phyloP scores from a whole-genome alignment of 2,113 vertebrate species.

The Cyprinus carpio region DNA sequence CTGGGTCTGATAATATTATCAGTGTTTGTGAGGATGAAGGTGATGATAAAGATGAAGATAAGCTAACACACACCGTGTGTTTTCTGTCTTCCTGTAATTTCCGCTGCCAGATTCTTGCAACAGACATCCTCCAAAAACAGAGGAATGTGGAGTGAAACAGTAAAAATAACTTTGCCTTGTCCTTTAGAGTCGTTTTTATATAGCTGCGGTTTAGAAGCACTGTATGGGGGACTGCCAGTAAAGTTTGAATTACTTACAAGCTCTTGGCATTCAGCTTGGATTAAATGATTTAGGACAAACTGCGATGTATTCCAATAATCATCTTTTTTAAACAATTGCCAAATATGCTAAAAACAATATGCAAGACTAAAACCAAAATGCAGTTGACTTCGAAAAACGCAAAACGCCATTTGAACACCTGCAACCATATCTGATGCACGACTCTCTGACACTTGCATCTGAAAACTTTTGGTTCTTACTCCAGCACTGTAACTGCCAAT shows the following conservation, averaged over 20 bases:
- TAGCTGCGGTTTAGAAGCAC: background rate
- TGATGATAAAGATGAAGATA: constrained; percentile 18
- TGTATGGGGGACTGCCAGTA: constrained; percentile 21
- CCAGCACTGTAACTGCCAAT: background rate
- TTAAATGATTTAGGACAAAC: constrained; percentile 16
- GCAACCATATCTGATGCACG: background rate
- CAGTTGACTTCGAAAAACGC: background rate
- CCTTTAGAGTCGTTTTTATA: constrained; percentile 24
- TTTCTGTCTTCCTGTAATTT: background rate
- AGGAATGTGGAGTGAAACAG: constrained; percentile 6
- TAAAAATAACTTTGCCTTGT: constrained; percentile 48
- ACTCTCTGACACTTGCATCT: background rate
- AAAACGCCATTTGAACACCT: background rate
- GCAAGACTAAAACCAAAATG: too few relatives aligned
- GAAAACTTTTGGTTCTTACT: background rate
- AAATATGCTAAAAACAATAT: background rate
- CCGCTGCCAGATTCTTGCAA: background rate
- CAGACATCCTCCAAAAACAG: background rate
- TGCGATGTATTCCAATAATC: constrained; percentile 32
- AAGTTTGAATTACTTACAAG: constrained; percentile 23
- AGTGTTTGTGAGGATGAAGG: background rate
- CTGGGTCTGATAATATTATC: background rate
- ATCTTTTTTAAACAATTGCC: constrained; percentile 1
- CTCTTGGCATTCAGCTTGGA: constrained; percentile 11
- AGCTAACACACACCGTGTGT: background rate